Evolutionary conservation across 2,797 vertebrate genomes (phyloP), one percentile per base, ranked within the genome.

Genomic region (Pseudochirops corinnae): DNA sequence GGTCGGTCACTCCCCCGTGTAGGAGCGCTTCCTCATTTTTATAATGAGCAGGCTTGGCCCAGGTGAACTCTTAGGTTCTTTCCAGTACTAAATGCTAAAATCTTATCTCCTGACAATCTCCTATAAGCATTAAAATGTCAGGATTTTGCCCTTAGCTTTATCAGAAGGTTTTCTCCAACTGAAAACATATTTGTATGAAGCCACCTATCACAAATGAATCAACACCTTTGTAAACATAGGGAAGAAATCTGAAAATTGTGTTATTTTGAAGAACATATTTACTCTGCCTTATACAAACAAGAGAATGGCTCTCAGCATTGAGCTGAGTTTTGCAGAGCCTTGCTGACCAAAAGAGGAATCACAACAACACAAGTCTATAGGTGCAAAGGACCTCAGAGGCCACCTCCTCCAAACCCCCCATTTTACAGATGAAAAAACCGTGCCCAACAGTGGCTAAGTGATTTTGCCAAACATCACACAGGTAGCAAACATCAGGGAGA

Each of bases 181-280:
- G 33, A 56, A 39, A 33, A 33, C 26, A 62, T 56, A 46, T 74
- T 92, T 95, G 92, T 82, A 46, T 94, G 74, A 96, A 94, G 46
- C 50, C 55, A 90, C 90, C 6, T 46, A 92, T 94, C 52, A 91
- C 21, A 92, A 97, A 93, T 93, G 90, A 96, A 94, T 96, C 26
- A 91, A 92, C 50, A 92, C 46, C 55, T 94, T 57, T 55, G 39
- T 90, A 62, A 90, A 91, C 12, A 92, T 33, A 4, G 74, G 21
- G 52, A 92, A 93, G 62, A 46, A 3, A 46, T 82, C 67, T 82
- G 16, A 82, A 82, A 82, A 82, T 46, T 74, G 33, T 74, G 33
- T 39, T n/a, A 18, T 21, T 74, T 46, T 39, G 67, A 24, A 7
- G 67, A 46, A 46, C 39, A 39, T 18, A 39, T 74, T n/a, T 91